Base-by-base conservation (phyloP, 2,113 vertebrate genomes). In the Notiomystis cincta region DNA sequence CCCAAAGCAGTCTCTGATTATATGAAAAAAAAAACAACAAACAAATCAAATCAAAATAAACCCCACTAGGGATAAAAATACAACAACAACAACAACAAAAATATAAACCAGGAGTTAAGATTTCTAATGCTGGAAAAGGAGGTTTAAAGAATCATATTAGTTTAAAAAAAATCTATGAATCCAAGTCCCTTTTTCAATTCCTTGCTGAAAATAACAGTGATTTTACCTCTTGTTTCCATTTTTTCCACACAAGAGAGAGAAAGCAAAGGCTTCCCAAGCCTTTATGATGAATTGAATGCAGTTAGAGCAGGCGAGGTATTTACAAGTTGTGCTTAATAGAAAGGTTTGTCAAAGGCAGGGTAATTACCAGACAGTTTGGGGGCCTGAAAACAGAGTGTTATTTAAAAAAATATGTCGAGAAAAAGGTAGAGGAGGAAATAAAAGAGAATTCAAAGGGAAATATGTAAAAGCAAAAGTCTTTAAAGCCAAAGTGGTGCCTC, bases 291-390 rank as follows among this genome's bases (percentile, higher is more conserved):
- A 97, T 92, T 71, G 82, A 70, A 73, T 3, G 40, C 78, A 58
- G 82, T 93, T 82, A 94, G 40, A 76, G 66, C 53, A 61, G 27
- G 90, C 35, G 51, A 96, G 27, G 73, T 87, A 93, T 93, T 97
- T 97, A 92, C 70, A 91, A 71, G 81, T 48, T 65, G 64, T 73
- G 47, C 28, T 82, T 89, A 93, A 91, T 81, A 89, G 73, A 92
- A 72, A 62, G 47, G 85, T 96, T 95, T 95, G 73, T 95, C 90
- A 94, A 93, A 91, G 64, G 20, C 80, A 87, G 16, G 35, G 33
- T 90, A 96, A 96, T 96, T 95, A 91, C 77, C 78, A 82, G 75
- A 4, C 22, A 78, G 37, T 71, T 91, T 71, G 37, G 50, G 25
- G 45, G 50, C 58, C 75, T 76, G 77, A 64, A 94, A 85, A 60